Evolutionary conservation across 2,888 invertebrate genomes (phyloP), one percentile per base, ranked within the genome.

Genomic region (Pandemis cinnamomeana): DNA sequence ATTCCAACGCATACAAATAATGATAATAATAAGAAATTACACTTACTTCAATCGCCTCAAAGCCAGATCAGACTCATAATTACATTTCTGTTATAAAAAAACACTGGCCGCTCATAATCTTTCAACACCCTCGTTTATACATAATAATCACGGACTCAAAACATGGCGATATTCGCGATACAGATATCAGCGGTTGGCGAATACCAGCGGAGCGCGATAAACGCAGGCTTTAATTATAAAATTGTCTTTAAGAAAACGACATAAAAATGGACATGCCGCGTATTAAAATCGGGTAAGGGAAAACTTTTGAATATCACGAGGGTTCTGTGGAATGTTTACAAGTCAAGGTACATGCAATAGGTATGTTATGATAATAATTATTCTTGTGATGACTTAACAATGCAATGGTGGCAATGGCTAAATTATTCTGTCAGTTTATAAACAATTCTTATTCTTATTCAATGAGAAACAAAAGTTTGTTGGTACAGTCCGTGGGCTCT

Each of bases 201-300:
- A 88, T 82, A 83, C 83, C 83, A 81, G 80, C 77, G 75, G 75
- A 72, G 79, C 82, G 81, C 86, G 88, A 88, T 90, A 89, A 90
- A 89, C 83, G 87, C 82, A 86, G 83, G 86, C 83, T 89, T 91
- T 91, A 92, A 90, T 92, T 92, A 92, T 92, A 91, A 92, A 92
- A 91, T 88, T 90, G 89, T 91, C 89, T 82, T 79, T 83, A 83
- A 84, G 82, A 87, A 90, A 87, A 87, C 80, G 82, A 80, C 80
- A 81, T 82, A 83, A 87, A 88, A 86, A 79, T 81, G 80, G 79
- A 84, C 84, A 84, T 82, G 83, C 80, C 85, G 79, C 46, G 89
- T 82, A 90, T 88, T 89, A 87, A 88, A 13, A 55, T 27, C 36
- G 51, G 51, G 7, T 15, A 66, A 69, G 66, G 36, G 53, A 48